Percentiles rank a stretch among this genome's conserved stretches.
Conservation (phyloP, 2,888 invertebrate genomes). For the Trissolcus japonicus region DNA sequence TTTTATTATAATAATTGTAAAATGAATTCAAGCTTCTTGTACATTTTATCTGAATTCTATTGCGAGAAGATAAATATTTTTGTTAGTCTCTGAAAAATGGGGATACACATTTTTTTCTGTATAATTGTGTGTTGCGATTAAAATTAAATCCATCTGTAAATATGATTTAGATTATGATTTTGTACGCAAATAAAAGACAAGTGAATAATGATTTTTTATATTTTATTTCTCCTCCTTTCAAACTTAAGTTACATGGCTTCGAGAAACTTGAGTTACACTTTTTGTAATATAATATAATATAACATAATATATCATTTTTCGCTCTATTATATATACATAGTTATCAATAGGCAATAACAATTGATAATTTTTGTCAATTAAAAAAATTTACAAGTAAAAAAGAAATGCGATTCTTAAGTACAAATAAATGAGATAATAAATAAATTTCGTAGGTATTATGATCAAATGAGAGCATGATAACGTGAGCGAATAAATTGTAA, state of each 20-base stretch:
- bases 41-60: too few species aligned
- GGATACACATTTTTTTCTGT: too few species aligned
- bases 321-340: constrained; percentile 35
- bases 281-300: constrained; percentile 40
- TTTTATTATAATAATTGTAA: too few species aligned
- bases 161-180: constrained; percentile 3
- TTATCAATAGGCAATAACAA: constrained; percentile 29
- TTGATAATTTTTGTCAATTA: constrained; percentile 13
- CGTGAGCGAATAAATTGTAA: constrained; percentile 17
- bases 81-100: too few species aligned
- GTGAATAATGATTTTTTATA: not conserved
- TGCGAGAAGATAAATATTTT: too few species aligned
- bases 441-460: constrained; percentile 28
- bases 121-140: too few species aligned
- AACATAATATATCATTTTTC: constrained; percentile 31
- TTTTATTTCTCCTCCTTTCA: constrained; percentile 32
- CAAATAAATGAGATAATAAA: constrained; percentile 35
- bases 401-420: constrained; percentile 17
- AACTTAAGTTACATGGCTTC: constrained; percentile 51
- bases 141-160: not conserved
- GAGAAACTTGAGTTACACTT: constrained; percentile 39
- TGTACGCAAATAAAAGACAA: not conserved
- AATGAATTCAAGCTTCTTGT: too few species aligned
- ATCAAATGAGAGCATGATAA: constrained; percentile 19
- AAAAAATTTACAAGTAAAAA: constrained; percentile 23